Conservation (phyloP, 2,888 invertebrate species). For the Nomada lathburiana region DNA sequence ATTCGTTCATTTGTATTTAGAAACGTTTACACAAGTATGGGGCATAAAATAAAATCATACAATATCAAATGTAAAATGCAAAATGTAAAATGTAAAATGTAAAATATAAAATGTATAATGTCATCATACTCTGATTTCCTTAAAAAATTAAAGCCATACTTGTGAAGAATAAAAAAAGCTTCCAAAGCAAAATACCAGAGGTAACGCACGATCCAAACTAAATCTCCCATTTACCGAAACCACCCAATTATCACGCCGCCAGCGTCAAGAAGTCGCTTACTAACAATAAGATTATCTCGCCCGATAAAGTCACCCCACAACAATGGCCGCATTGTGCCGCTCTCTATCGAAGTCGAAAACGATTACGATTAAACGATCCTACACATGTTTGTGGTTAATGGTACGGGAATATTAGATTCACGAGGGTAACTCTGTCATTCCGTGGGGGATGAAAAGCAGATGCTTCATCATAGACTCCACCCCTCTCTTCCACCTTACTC, state of each 20-base stretch:
- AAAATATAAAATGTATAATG: too few relatives aligned
- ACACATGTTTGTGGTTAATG: conserved; percentile 79
- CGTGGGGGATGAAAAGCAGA: conserved; percentile 55
- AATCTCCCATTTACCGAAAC: too few relatives aligned
- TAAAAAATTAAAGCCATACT: too few relatives aligned
- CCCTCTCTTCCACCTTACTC: background rate
- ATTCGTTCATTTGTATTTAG: too few relatives aligned
- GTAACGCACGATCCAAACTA: too few relatives aligned
- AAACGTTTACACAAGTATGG: too few relatives aligned
- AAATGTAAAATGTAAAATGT: too few relatives aligned
- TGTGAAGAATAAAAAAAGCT: too few relatives aligned
- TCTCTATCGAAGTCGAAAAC: conserved; percentile 2
- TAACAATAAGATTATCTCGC: conserved; percentile 35
- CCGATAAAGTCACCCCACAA: conserved; percentile 29
- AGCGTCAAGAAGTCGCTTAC: conserved; percentile 21
- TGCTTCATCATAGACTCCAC: conserved; percentile 32
- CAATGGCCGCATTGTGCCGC: conserved; percentile 4
- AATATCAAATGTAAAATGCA: too few relatives aligned
- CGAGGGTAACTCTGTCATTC: conserved; percentile 46
- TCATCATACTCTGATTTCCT: too few relatives aligned
- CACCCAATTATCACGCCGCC: conserved; percentile 15
- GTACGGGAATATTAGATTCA: conserved; percentile 78
- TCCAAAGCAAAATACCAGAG: too few relatives aligned
- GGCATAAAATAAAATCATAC: too few relatives aligned
- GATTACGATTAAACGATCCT: conserved; percentile 68